Conservation (phyloP, 2,888 invertebrate species). For the Hipparchia sbordonii region DNA sequence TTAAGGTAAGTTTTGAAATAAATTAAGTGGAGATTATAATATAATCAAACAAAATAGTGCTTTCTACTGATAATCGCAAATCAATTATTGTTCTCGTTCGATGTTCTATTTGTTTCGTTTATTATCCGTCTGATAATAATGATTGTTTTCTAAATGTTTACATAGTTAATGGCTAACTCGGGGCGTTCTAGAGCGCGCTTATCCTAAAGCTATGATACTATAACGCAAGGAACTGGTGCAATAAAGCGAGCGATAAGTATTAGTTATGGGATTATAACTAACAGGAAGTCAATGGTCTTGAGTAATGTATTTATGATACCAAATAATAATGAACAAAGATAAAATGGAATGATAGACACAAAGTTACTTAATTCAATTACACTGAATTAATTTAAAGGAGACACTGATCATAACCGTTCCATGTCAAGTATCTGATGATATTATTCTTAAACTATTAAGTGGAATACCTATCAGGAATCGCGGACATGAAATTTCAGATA, state of each 20-base stretch:
- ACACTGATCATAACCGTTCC: background rate
- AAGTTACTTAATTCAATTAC: slow-evolving; percentile 3
- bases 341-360: slow-evolving; percentile 16
- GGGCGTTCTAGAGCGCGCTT: slow-evolving; percentile 23
- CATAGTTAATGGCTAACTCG: slow-evolving; percentile 28
- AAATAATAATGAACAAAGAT: slow-evolving; percentile 20
- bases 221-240: slow-evolving; percentile 23
- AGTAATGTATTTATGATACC: slow-evolving; percentile 26
- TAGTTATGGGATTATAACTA: slow-evolving; percentile 28
- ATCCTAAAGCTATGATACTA: slow-evolving; percentile 24
- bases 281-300: slow-evolving; percentile 25
- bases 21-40: slow-evolving; percentile 2
- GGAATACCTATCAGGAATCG: slow-evolving; percentile 5
- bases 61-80: slow-evolving; percentile 16
- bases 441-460: slow-evolving; percentile 11
- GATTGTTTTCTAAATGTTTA: slow-evolving; percentile 29
- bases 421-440: background rate
- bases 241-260: slow-evolving; percentile 27
- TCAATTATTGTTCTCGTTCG: slow-evolving; percentile 20
- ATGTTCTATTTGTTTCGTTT: slow-evolving; percentile 16
- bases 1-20: background rate
- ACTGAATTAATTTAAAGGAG: background rate
- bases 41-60: background rate
- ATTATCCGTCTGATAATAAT: slow-evolving; percentile 23
- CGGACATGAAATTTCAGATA: background rate